Base-by-base conservation (phyloP, 1,140 invertebrate species). In the Anoplophora glabripennis region DNA sequence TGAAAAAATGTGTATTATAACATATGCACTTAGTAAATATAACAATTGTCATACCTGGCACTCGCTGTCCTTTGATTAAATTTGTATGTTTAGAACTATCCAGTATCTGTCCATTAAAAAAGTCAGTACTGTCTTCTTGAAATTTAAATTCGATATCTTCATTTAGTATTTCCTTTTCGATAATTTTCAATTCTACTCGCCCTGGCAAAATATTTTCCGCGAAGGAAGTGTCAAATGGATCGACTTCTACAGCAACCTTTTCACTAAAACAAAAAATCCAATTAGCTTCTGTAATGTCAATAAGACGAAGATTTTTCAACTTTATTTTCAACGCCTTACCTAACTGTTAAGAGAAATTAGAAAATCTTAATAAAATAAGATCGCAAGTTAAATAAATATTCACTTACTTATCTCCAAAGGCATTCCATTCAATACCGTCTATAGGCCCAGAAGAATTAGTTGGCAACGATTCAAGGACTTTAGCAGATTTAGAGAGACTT, bases 161-260 rank as follows among this genome's bases (percentile, higher is more conserved):
- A 49, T 82, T 60, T 66, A 77, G 77, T 51, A 85, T 75, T 64
- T 85, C 83, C 59, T 81, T 83, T 78, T 85, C 81, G 70, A 85
- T 84, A 72, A 82, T 76, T 60, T 82, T 84, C 17, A 83, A 69
- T 73, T 87, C 84, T 21, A 79, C 77, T 73, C 86, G 85, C 35
- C 85, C 85, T 7, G 87, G 86, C 44, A 90, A 74, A 38, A 92
- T 81, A 66, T 87, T 87, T 37, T 89, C 87, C 0, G 87, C 90
- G 77, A 91, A 90, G 44, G 87, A 85, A 8, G 91, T 93, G 70
- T 94, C 91, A 69, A 94, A 94, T 0, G 90, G 91, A 83, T 93
- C 90, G 56, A 81, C 79, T 52, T 84, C 86, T n/a, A 28, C 4
- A 52, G 47, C 49, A 28, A 53, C 28, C 44, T 54, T 48, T 12